Percentiles rank a stretch among this genome's conserved stretches.
Evolutionary conservation across 2,113 vertebrate genomes (phyloP).

Genomic region (Cariama cristata): DNA sequence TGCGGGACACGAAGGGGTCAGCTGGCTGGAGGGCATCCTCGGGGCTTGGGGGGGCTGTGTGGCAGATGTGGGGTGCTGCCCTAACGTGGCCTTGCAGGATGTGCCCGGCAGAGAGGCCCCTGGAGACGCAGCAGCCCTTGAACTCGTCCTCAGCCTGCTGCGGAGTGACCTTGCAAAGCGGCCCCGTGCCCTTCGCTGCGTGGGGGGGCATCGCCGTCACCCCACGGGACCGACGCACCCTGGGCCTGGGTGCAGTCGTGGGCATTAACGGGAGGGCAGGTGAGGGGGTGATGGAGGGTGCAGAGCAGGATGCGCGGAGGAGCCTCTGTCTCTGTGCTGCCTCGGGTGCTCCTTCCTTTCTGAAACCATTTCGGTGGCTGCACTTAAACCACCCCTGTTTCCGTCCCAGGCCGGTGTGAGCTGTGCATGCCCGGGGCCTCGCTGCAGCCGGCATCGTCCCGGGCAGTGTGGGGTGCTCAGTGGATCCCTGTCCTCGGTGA

Average conservation of each 20-base stretch:
- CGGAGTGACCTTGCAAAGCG: neutral
- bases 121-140: fast-evolving
- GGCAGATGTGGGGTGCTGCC: neutral
- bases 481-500: fast-evolving
- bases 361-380: neutral
- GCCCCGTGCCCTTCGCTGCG: fast-evolving
- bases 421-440: neutral
- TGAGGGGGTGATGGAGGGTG: neutral
- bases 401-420: fast-evolving
- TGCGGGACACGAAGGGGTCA: neutral
- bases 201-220: neutral
- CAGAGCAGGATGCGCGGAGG: neutral
- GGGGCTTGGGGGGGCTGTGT: fast-evolving
- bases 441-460: neutral
- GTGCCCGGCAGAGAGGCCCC: neutral
- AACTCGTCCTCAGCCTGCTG: neutral
- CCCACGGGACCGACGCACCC: fast-evolving
- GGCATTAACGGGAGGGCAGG: fast-evolving
- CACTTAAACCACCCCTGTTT: fast-evolving
- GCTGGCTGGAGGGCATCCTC: neutral
- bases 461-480: fast-evolving
- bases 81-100: fast-evolving
- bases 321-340: neutral
- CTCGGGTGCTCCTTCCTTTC: neutral
- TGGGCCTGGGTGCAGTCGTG: neutral